Conservation (phyloP, 2,888 invertebrate genomes). For the Caradrina kadenii region DNA sequence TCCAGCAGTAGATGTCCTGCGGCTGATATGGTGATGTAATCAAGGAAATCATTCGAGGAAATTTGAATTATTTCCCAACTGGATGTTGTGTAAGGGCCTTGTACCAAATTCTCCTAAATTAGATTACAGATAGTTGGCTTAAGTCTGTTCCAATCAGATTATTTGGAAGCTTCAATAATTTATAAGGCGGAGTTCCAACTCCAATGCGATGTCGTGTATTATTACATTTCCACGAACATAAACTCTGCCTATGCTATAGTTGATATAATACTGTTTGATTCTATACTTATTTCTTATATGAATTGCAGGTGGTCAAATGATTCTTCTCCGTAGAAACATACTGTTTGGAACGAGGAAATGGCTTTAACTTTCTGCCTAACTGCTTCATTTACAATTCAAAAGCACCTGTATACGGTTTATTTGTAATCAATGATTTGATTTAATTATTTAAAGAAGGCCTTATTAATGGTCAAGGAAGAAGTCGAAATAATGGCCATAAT, state of each 20-base stretch:
- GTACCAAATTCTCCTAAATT: slow-evolving; percentile 42
- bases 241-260: slow-evolving; percentile 6
- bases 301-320: too few relatives aligned
- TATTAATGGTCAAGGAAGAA: too few relatives aligned
- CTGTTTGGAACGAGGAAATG: too few relatives aligned
- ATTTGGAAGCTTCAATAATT: slow-evolving; percentile 60
- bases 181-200: slow-evolving; percentile 53
- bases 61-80: slow-evolving; percentile 7
- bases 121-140: slow-evolving; percentile 52
- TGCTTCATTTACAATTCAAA: too few relatives aligned
- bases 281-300: not conserved
- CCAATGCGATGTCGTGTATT: slow-evolving; percentile 15
- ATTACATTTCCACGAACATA: slow-evolving; percentile 17
- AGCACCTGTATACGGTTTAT: too few relatives aligned
- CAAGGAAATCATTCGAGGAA: not conserved
- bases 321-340: too few relatives aligned
- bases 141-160: slow-evolving; percentile 62
- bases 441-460: too few relatives aligned
- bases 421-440: too few relatives aligned
- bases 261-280: slow-evolving; percentile 5
- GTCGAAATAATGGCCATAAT: too few relatives aligned
- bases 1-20: too few relatives aligned
- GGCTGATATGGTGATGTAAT: not conserved
- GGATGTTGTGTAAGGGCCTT: slow-evolving; percentile 24
- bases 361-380: too few relatives aligned